Conservation (phyloP, 2,888 invertebrate genomes). For the Xestia c-nigrum region DNA sequence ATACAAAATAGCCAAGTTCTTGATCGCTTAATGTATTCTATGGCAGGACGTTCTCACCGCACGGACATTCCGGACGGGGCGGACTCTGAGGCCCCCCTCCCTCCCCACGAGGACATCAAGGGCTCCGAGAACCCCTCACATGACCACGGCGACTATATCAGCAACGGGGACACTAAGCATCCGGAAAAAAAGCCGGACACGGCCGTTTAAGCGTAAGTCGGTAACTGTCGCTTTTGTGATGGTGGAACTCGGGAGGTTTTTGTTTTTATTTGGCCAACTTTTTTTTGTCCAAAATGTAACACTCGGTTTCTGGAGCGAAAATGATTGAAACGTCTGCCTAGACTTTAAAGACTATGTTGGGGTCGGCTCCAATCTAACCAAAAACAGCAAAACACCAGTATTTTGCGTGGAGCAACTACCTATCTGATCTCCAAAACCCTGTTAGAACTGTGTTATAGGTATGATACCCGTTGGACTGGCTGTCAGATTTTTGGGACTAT, state of each 20-base stretch:
- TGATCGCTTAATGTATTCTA: constrained; percentile 88
- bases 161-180: constrained; percentile 89
- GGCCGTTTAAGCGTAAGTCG: constrained; percentile 84
- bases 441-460: background rate
- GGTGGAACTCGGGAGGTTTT: constrained; percentile 42
- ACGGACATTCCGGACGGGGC: constrained; percentile 92
- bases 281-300: background rate
- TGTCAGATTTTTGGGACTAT: background rate
- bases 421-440: background rate
- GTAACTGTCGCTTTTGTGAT: constrained; percentile 46
- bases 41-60: constrained; percentile 91
- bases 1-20: constrained; percentile 75
- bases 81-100: constrained; percentile 92
- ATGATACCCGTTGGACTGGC: background rate
- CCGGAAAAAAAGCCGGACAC: constrained; percentile 89
- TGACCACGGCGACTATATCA: constrained; percentile 91
- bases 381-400: background rate
- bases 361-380: background rate
- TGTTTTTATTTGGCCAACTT: background rate
- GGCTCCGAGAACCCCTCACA: constrained; percentile 91
- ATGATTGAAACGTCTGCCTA: background rate
- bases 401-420: background rate
- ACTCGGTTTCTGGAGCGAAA: background rate
- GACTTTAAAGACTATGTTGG: background rate
- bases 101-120: constrained; percentile 90